Base-by-base conservation (phyloP, 1,140 invertebrate genomes). In the Micrasema minimum region DNA sequence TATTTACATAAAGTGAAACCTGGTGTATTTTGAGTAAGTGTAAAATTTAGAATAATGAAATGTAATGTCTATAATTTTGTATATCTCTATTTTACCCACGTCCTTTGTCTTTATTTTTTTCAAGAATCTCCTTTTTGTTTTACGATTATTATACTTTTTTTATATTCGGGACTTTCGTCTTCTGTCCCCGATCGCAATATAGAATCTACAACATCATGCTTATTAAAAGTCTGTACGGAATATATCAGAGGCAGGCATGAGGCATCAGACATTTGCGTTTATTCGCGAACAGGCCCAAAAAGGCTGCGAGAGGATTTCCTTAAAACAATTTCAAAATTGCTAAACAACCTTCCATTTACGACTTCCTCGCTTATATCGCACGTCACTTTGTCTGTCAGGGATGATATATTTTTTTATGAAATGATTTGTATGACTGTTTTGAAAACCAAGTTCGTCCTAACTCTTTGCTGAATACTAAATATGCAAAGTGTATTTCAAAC, bases 61-160 rank as follows among this genome's bases (percentile, higher is more conserved):
- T n/a, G n/a, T n/a, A n/a, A n/a, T n/a, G n/a, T n/a, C n/a, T n/a
- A n/a, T n/a, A n/a, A n/a, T n/a, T n/a, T n/a, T n/a, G n/a, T n/a
- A n/a, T n/a, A n/a, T n/a, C n/a, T n/a, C n/a, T n/a, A n/a, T n/a
- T n/a, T n/a, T n/a, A n/a, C n/a, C n/a, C n/a, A n/a, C n/a, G n/a
- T n/a, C n/a, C n/a, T n/a, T n/a, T n/a, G n/a, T n/a, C n/a, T n/a
- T n/a, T n/a, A n/a, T n/a, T n/a, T 53, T 23, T 35, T 55, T 67
- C 45, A 43, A 53, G 50, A 45, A 69, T 72, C 46, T 66, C 20
- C 57, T 62, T 43, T 72, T 62, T 62, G 53, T 68, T 72, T 72
- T 72, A 72, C 66, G 71, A 72, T 72, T 72, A 72, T 72, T 66
- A 51, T 72, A 23, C 57, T 26, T 64, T 66, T 46, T 67, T 66